Conservation (phyloP, 2,888 invertebrate species). For the Pammene fasciana region DNA sequence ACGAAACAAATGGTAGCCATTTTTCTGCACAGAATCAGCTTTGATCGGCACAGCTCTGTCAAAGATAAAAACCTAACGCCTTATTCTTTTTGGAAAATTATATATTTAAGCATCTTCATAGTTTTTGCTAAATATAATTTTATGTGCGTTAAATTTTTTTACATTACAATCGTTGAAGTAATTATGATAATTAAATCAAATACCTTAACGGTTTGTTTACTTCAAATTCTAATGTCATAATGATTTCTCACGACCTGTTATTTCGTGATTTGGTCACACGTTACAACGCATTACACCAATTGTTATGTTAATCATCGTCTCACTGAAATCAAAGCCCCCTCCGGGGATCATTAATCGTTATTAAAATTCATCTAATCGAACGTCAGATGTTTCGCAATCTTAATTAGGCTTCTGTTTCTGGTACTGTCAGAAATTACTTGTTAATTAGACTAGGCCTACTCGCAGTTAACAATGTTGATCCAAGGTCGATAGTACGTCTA, state of each 20-base stretch:
- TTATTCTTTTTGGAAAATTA: neutral
- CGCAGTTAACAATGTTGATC: slow-evolving; percentile 4
- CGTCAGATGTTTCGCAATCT: neutral
- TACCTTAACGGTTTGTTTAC: no score
- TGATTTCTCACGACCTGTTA: no score
- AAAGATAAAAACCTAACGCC: neutral
- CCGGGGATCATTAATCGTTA: neutral
- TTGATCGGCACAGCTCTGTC: neutral
- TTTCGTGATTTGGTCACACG: no score
- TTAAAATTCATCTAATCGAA: neutral
- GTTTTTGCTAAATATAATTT: neutral
- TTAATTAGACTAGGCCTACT: neutral
- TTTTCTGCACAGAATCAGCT: slow-evolving; percentile 2
- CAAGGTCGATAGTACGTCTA: neutral
- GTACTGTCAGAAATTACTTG: neutral
- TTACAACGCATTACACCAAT: no score
- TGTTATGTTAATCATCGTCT: no score
- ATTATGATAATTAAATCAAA: no score
- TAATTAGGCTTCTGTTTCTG: neutral
- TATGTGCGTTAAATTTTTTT: no score
- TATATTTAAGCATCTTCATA: neutral
- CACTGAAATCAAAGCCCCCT: neutral
- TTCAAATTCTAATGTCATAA: no score
- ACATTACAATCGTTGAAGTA: no score
- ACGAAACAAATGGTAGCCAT: slow-evolving; percentile 8